A percentile compares a stretch with the other conserved stretches of the same genome.
These are phyloP conservation scores for Micropoecilia bifurca DNA, from an alignment of 2,797 vertebrate genomes.

Conservation along the genomic window DNA sequence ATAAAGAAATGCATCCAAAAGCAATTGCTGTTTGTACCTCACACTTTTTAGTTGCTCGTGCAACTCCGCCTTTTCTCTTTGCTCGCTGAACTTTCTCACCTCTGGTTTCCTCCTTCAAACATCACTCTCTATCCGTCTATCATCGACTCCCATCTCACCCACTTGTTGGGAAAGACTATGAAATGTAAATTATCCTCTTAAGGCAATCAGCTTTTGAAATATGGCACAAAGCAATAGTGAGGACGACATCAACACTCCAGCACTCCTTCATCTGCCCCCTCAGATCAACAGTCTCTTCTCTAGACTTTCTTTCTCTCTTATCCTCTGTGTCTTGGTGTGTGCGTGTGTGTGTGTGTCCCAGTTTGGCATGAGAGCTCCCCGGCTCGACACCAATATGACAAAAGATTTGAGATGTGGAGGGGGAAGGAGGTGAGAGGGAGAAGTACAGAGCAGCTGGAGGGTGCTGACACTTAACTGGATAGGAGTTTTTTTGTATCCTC, in stretches of 20 bases:
- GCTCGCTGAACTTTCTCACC: conserved; percentile 61
- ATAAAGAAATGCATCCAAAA: conserved; percentile 39
- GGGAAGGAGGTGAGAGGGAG: conserved; percentile 38
- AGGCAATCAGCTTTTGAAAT: conserved; percentile 80
- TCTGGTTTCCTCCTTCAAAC: conserved; percentile 65
- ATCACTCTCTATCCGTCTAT: conserved; percentile 53
- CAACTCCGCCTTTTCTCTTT: conserved; percentile 48
- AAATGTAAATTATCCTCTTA: conserved; percentile 83
- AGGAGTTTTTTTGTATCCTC: conserved; percentile 75
- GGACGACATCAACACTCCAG: conserved; percentile 72
- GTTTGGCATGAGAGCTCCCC: conserved; percentile 69
- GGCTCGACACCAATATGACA: conserved; percentile 57
- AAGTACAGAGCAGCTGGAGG: conserved; percentile 66
- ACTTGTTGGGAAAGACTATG: conserved; percentile 79
- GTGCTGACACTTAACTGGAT: conserved; percentile 78
- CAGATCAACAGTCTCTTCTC: conserved; percentile 66
- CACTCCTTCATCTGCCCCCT: conserved; percentile 74
- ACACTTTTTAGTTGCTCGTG: conserved; percentile 44
- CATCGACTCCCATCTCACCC: conserved; percentile 64
- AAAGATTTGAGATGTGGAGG: conserved; percentile 47
- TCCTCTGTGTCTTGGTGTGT: conserved; percentile 12
- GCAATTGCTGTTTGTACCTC: conserved; percentile 50
- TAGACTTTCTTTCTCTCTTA: conserved; percentile 52
- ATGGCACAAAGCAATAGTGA: conserved; percentile 73
- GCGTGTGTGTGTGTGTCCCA: conserved; percentile 66